These are phyloP conservation scores for Rotaria macrura DNA, from an alignment of 2,888 invertebrate genomes.

Conservation along the genomic window DNA sequence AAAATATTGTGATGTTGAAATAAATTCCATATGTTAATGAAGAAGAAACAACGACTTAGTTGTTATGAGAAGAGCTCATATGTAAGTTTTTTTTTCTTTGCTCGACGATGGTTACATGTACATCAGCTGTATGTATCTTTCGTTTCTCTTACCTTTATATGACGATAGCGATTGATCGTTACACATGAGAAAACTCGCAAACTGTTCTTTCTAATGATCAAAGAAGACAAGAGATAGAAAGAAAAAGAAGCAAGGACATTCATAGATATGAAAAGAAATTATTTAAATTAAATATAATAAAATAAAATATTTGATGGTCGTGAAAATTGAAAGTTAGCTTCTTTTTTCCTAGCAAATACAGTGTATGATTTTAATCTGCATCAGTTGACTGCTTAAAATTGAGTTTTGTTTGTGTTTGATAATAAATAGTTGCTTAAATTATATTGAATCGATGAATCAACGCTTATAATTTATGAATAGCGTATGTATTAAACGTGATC, in stretches of 20 bases:
- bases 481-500: no score
- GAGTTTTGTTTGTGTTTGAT: no score
- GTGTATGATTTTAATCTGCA: no score
- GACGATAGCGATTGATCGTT: neutral
- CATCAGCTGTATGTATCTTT: neutral
- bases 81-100: neutral
- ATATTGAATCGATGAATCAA: no score
- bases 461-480: no score
- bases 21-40: neutral
- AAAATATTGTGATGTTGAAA: neutral
- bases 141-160: neutral
- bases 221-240: neutral
- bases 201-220: neutral
- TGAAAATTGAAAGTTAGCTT: neutral
- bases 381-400: no score
- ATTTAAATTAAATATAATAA: neutral
- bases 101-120: neutral
- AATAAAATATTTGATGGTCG: neutral
- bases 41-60: neutral
- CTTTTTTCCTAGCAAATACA: no score
- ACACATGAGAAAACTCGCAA: conserved; percentile 3
- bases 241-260: neutral
- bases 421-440: no score
- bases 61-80: neutral
- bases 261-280: neutral